Evolutionary conservation across 2,888 invertebrate genomes (phyloP).

Genomic region (Dione juno): DNA sequence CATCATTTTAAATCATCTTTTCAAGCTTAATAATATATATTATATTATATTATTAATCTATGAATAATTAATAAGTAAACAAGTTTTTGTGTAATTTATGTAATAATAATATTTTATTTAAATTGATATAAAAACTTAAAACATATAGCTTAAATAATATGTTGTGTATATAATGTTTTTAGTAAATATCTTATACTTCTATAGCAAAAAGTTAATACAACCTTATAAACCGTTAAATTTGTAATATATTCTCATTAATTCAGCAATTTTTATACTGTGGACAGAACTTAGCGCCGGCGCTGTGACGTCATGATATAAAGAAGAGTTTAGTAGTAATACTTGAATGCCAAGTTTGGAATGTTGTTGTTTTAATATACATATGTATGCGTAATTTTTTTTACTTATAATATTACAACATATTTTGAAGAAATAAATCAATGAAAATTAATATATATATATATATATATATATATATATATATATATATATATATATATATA

Average conservation of each 20-base stretch:
- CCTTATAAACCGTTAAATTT: conserved; percentile 1
- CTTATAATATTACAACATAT: neutral
- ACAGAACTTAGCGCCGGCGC: conserved; percentile 71
- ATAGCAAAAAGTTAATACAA: neutral
- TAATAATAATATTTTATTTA: too few relatives aligned
- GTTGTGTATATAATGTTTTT: too few relatives aligned
- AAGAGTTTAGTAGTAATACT: conserved; percentile 39
- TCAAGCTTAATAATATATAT: too few relatives aligned
- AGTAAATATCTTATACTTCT: conserved; percentile 6
- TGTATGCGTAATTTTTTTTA: neutral
- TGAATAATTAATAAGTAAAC: too few relatives aligned
- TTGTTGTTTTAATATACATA: conserved; percentile 1
- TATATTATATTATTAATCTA: too few relatives aligned
- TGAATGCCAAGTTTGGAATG: conserved; percentile 36
- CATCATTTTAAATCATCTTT: neutral
- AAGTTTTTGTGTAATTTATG: too few relatives aligned
- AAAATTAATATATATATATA: too few relatives aligned
- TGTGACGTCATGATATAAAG: conserved; percentile 49
- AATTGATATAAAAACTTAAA: too few relatives aligned
- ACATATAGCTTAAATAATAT: too few relatives aligned
- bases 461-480: too few relatives aligned
- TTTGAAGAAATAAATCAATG: neutral
- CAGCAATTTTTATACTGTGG: conserved; percentile 31
- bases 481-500: too few relatives aligned
- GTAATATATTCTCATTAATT: conserved; percentile 37